Conservation (phyloP, 2,888 invertebrate species). For the Cremastobaeus sp. region DNA sequence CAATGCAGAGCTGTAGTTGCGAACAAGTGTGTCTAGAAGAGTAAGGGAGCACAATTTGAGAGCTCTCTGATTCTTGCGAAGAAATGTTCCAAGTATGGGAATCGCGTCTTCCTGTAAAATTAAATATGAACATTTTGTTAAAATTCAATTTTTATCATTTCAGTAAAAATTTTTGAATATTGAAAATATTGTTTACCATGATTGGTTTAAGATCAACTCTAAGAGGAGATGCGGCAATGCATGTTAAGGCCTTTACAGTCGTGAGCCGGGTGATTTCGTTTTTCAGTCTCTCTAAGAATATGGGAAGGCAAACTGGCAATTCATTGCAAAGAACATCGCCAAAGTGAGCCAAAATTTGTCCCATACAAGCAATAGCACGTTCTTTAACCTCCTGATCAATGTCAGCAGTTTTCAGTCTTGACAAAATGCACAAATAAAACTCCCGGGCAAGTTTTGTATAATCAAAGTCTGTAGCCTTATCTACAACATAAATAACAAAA, state of each 20-base stretch:
- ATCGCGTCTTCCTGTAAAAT: conserved; percentile 87
- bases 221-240: conserved; percentile 94
- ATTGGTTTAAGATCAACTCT: conserved; percentile 90
- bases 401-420: conserved; percentile 93
- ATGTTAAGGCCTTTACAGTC: conserved; percentile 96
- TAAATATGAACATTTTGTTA: conserved; percentile 64
- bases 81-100: conserved; percentile 94
- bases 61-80: conserved; percentile 97
- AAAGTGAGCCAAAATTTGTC: conserved; percentile 94
- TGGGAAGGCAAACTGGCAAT: conserved; percentile 91
- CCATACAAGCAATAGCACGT: conserved; percentile 97
- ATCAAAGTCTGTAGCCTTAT: conserved; percentile 82
- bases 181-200: conserved; percentile 81
- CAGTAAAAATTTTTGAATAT: conserved; percentile 23
- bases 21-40: conserved; percentile 92
- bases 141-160: conserved; percentile 36
- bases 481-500: conserved; percentile 63
- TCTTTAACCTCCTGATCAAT: conserved; percentile 99
- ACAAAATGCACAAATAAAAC: conserved; percentile 91
- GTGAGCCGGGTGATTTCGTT: conserved; percentile 98
- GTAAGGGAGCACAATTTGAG: conserved; percentile 94
- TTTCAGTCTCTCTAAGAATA: conserved; percentile 95
- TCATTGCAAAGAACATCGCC: conserved; percentile 91
- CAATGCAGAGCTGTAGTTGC: conserved; percentile 88
- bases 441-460: conserved; percentile 88